Evolutionary conservation across 2,797 vertebrate genomes (phyloP).

Genomic region (Anableps anableps): DNA sequence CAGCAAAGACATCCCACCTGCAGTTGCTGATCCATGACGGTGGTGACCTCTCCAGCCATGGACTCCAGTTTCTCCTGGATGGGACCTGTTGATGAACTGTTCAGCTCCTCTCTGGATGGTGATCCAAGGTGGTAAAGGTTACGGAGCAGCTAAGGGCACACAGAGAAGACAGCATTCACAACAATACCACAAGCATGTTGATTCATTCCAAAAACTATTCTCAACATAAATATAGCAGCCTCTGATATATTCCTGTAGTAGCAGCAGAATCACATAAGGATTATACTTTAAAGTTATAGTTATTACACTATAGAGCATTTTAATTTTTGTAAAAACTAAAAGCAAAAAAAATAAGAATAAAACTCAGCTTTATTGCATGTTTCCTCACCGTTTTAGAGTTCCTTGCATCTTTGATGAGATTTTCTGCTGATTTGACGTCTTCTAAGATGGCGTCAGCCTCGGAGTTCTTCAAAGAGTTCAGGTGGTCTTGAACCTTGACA

Average conservation of each 20-base stretch:
- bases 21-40: slow-evolving; percentile 93
- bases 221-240: neutral
- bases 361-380: neutral
- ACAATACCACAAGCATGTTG: neutral
- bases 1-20: slow-evolving; percentile 80
- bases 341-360: neutral
- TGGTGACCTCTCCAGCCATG: slow-evolving; percentile 95
- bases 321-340: neutral
- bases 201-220: neutral
- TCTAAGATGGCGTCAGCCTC: slow-evolving; percentile 88
- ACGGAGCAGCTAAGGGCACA: slow-evolving; percentile 86
- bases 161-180: neutral
- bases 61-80: slow-evolving; percentile 96
- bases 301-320: neutral
- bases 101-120: slow-evolving; percentile 85
- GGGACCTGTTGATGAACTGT: slow-evolving; percentile 84
- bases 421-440: slow-evolving; percentile 91
- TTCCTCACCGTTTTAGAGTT: slow-evolving; percentile 95
- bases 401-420: slow-evolving; percentile 93
- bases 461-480: slow-evolving; percentile 93
- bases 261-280: neutral
- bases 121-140: slow-evolving; percentile 93
- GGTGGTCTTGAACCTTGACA: slow-evolving; percentile 97
- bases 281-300: neutral
- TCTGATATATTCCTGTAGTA: neutral